Evolutionary conservation across 1,140 invertebrate species (phyloP), one percentile per base, ranked within the genome.

Genomic region (Drosophila dunni): DNA sequence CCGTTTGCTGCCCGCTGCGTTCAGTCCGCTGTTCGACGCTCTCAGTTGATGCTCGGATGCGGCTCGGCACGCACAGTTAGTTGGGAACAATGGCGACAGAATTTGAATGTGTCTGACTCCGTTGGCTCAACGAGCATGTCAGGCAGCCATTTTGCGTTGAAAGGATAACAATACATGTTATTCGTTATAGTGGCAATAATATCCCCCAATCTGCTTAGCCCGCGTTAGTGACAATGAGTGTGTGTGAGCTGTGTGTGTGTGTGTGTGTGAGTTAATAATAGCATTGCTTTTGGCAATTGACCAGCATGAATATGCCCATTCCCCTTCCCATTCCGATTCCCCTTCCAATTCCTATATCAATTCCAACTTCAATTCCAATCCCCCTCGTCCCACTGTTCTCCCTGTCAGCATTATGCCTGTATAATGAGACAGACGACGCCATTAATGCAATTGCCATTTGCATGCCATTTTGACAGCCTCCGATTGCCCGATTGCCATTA

Each of bases 371-470:
- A 4, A 29, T n/a, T 4, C 4, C 2, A 8, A 38, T n/a, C 38
- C 0, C 33, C 42, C 34, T 34, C 8, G n/a, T 54, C 50, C 33
- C 40, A 53, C 40, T 62, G n/a, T 42, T 56, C 24, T 29, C 38
- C 10, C 54, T 54, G 65, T 63, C 81, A 72, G 76, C 63, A 75
- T 83, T 81, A 84, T 86, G 79, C 67, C 77, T 38, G 72, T 20
- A 75, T 75, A 75, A 71, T 71, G 73, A 75, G 67, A 70, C 58
- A 70, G 66, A 70, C 58, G 54, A 65, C 60, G 69, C 66, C 83
- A 79, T 86, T 89, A 88, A 86, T 89, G 83, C 79, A 82, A 82
- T 63, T 72, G 75, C 74, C 80, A 88, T 88, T 88, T 88, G 84
- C 83, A 88, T 88, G 83, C 73, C 75, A 69, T 61, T 64, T 70